phyloP scores from a whole-genome alignment of 2,888 invertebrate genomes.

The Blera fallax region DNA sequence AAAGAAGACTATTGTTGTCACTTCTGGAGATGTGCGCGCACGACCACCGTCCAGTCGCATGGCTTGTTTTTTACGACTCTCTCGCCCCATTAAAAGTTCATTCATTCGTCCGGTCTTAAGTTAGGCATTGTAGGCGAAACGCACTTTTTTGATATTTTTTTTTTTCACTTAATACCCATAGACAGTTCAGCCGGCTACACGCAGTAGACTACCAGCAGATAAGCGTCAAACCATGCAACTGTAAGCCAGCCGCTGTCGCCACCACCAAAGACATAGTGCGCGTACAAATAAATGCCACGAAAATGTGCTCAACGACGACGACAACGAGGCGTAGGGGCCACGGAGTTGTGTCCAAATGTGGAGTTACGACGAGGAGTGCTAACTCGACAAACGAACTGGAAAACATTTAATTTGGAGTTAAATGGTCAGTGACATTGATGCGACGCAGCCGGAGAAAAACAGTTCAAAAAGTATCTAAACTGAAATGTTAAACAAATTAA shows the following conservation, averaged over 20 bases:
- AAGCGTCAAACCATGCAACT: constrained; percentile 15
- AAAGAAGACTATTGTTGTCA: neutral
- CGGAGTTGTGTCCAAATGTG: constrained; percentile 35
- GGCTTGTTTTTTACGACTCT: constrained; percentile 22
- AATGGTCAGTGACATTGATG: constrained; percentile 61
- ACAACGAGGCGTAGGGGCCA: constrained; percentile 4
- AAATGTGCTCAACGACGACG: constrained; percentile 13
- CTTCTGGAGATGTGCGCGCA: constrained; percentile 20
- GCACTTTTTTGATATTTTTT: constrained; percentile 26
- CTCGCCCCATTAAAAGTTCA: constrained; percentile 53
- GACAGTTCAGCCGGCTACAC: constrained; percentile 4
- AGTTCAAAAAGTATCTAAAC: constrained; percentile 5
- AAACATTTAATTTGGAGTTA: constrained; percentile 48
- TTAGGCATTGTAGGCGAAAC: constrained; percentile 64
- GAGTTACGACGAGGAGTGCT: constrained; percentile 15
- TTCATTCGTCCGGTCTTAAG: constrained; percentile 46
- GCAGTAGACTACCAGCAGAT: constrained; percentile 23
- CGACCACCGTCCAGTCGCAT: constrained; percentile 12
- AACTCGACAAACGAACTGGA: constrained; percentile 22
- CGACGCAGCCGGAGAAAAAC: constrained; percentile 1
- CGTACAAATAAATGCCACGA: constrained; percentile 40
- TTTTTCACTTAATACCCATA: constrained; percentile 18
- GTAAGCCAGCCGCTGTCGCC: constrained; percentile 3
- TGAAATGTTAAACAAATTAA: constrained; percentile 21
- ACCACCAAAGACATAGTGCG: constrained; percentile 25